Evolutionary conservation across 2,888 invertebrate species (phyloP), one percentile per base, ranked within the genome.

Genomic region (Malthinus seriepunctatus): DNA sequence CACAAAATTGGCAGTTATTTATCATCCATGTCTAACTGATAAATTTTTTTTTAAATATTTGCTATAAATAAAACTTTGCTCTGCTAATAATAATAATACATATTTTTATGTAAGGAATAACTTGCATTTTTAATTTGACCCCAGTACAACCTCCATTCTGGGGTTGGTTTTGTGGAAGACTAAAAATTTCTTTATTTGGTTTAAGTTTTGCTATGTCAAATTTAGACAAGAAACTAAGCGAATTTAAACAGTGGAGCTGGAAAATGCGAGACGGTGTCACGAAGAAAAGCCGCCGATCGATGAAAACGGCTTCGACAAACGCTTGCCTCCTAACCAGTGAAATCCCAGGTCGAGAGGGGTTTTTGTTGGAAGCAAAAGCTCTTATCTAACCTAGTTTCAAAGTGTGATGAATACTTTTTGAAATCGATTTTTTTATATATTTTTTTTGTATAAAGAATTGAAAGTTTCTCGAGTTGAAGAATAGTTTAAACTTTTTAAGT

Each of bases 221-320:
- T 48, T 58, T 50, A 60, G 59, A 51, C 59, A 34, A 51, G 48
- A 45, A 55, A 55, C 54, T 39, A 31, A 37, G 51, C n/a, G 12
- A 34, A 46, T 47, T 51, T 53, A 53, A 38, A 52, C 35, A 34
- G 33, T 32, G 49, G 32, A 46, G 38, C 48, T 58, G 58, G 47
- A 53, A 58, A 55, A 54, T 47, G 59, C 50, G 60, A 33, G 60
- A 62, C 57, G 61, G 60, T 65, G 64, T 64, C 59, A 65, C 60
- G 64, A 61, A 63, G 65, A 42, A 42, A 42, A 42, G 50, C 34
- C 47, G 44, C 51, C 62, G 66, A 67, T 67, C 67, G 67, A 67
- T 67, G 67, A 67, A 59, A 67, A 65, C 67, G 62, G 63, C 65
- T 65, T 63, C 65, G 12, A 44, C 49, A 63, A 64, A 65, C 67